Evolutionary conservation across 2,888 invertebrate species (phyloP).

Genomic region (Epinotia brunnichana): DNA sequence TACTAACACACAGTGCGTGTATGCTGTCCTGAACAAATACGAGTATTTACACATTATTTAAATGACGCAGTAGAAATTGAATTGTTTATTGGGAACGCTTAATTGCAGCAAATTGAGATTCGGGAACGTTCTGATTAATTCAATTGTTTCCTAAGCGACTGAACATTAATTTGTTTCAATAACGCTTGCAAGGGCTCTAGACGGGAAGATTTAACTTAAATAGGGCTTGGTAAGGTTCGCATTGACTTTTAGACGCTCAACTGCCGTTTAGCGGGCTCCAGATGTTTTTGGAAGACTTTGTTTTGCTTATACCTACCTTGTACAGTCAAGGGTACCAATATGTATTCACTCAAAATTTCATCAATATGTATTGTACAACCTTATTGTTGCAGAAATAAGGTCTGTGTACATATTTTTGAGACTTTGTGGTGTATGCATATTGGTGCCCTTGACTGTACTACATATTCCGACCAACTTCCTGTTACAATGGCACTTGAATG

Average conservation of each 20-base stretch:
- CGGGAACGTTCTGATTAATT: constrained; percentile 4
- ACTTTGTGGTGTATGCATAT: too few relatives aligned
- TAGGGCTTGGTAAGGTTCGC: background rate
- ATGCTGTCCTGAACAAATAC: constrained; percentile 7
- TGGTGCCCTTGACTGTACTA: too few relatives aligned
- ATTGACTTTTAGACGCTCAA: background rate
- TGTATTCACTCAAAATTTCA: too few relatives aligned
- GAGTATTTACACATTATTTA: constrained; percentile 16
- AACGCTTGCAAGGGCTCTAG: constrained; percentile 8
- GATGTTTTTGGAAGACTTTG: background rate
- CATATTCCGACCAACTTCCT: too few relatives aligned
- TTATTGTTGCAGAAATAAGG: too few relatives aligned
- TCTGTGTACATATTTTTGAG: too few relatives aligned
- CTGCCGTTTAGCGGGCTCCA: background rate
- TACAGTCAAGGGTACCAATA: too few relatives aligned
- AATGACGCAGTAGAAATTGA: background rate
- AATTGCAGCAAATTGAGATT: constrained; percentile 10
- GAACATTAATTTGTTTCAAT: constrained; percentile 21
- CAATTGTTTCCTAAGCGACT: constrained; percentile 22
- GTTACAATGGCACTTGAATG: too few relatives aligned
- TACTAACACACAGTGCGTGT: background rate
- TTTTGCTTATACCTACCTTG: too few relatives aligned
- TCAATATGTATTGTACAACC: too few relatives aligned
- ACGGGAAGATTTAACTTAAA: background rate
- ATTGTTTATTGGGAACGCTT: constrained; percentile 21